Evolutionary conservation across 2,113 vertebrate genomes (phyloP), one percentile per base, ranked within the genome.

Genomic region (Silurus meridionalis): DNA sequence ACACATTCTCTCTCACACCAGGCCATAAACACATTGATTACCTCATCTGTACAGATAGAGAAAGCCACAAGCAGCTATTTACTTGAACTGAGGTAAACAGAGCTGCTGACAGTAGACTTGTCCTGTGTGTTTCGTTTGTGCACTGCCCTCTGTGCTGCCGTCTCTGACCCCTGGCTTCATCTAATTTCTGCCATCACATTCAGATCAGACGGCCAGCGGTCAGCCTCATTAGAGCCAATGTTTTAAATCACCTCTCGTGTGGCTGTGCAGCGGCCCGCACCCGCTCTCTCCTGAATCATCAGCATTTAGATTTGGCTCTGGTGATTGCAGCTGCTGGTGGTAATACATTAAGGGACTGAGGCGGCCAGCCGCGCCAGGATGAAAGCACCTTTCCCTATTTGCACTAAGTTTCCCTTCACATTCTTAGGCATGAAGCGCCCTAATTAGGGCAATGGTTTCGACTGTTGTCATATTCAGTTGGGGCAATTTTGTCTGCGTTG

Each of bases 321-420:
- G 91, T 95, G 95, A 95, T 95, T 95, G 94, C 92, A 91, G 93
- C 92, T 93, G 94, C 95, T 94, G 94, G 93, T 94, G 94, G 94
- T 95, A 95, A 94, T 95, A 94, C 94, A 95, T 96, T 95, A 95
- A 94, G 94, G 94, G 93, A 94, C 94, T 95, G 92, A 95, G 93
- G 92, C 93, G 89, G 93, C 89, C 92, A 88, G 93, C 89, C 93
- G 90, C 91, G 90, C 91, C 91, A 91, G 90, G 91, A 92, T 92
- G 90, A 89, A 93, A 94, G 92, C 88, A 94, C 94, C 94, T 95
- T 95, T 94, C 92, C 93, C 94, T 93, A 95, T 95, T 95, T 95
- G 91, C 89, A 75, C 94, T 95, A 95, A 95, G 93, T 95, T 94
- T 91, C 88, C 88, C 87, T 90, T 93, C 91, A 93, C 93, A 95